A percentile compares a stretch with the other conserved stretches of the same genome.
Conservation (phyloP, 2,797 vertebrate species). For the Chelmon rostratus region DNA sequence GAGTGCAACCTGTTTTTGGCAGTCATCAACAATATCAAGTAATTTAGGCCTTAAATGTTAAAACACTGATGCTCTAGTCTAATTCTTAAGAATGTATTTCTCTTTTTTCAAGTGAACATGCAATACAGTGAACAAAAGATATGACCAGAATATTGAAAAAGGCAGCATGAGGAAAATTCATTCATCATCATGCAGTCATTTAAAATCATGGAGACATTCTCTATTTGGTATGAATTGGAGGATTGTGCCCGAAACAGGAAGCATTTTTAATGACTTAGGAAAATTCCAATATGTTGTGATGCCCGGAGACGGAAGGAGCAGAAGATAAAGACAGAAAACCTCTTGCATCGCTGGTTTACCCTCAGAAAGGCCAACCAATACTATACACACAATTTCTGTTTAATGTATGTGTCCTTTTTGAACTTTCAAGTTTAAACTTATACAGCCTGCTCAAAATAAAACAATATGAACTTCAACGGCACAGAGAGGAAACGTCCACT, state of each 20-base stretch:
- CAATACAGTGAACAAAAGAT: slow-evolving; percentile 1
- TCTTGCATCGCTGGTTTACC: slow-evolving; percentile 3
- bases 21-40: too few relatives aligned
- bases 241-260: slow-evolving; percentile 52
- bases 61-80: neutral
- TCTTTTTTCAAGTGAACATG: slow-evolving; percentile 4
- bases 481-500: slow-evolving; percentile 9
- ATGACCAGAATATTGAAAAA: neutral
- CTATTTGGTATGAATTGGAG: slow-evolving; percentile 44
- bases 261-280: slow-evolving; percentile 54
- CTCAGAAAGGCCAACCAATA: slow-evolving; percentile 2
- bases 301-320: slow-evolving; percentile 33
- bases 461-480: slow-evolving; percentile 24
- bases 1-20: neutral
- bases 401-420: slow-evolving; percentile 34
- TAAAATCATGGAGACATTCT: slow-evolving; percentile 12
- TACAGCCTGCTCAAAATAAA: slow-evolving; percentile 37
- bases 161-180: slow-evolving; percentile 7
- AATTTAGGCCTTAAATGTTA: neutral
- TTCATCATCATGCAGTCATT: slow-evolving; percentile 8
- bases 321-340: slow-evolving; percentile 23
- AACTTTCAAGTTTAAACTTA: slow-evolving; percentile 61
- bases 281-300: slow-evolving; percentile 51
- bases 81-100: slow-evolving; percentile 5
- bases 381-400: slow-evolving; percentile 44